Conservation (phyloP, 2,797 vertebrate genomes). For the Syngnathus acus region DNA sequence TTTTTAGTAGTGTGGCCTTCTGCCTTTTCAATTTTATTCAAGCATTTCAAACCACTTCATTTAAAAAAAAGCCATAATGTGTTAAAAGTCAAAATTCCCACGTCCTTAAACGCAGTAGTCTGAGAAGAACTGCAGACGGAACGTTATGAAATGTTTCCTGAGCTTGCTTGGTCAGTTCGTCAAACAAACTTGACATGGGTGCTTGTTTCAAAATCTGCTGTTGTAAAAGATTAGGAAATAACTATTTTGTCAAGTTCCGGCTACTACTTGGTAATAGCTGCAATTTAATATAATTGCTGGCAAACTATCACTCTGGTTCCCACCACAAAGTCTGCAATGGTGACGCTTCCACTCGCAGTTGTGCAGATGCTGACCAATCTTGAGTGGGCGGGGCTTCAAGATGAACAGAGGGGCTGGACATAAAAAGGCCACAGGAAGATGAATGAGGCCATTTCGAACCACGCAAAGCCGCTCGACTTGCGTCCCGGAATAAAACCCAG, state of each 20-base stretch:
- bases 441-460: neutral
- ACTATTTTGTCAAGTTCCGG: neutral
- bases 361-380: neutral
- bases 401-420: neutral
- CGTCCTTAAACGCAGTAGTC: neutral
- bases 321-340: neutral
- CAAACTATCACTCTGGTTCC: neutral
- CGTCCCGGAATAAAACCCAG: neutral
- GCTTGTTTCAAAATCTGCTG: neutral
- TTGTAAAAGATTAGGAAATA: neutral
- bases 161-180: neutral
- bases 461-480: neutral
- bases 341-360: neutral
- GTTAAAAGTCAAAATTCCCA: neutral
- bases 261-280: neutral
- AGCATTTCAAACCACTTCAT: constrained; percentile 15
- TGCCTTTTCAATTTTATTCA: constrained; percentile 52
- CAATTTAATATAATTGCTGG: neutral
- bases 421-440: neutral
- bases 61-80: too few relatives aligned
- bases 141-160: neutral
- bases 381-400: neutral
- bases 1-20: constrained; percentile 28
- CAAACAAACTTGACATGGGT: neutral
- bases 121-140: neutral